phyloP scores from a whole-genome alignment of 2,113 vertebrate species.

The Patagioenas fasciata region DNA sequence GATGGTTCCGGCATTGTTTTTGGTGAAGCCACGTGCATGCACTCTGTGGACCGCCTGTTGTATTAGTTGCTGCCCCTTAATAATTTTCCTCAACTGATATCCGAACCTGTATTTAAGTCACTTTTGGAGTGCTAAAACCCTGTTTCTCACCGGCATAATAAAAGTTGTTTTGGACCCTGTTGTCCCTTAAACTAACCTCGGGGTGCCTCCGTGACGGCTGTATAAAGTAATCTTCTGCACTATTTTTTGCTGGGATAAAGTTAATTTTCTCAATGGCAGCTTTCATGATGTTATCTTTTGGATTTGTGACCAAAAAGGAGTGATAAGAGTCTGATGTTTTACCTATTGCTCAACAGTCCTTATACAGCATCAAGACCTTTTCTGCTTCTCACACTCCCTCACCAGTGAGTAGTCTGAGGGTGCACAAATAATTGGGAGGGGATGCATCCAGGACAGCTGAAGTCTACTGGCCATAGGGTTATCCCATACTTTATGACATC shows the following conservation, averaged over 20 bases:
- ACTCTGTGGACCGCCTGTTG: too few species aligned
- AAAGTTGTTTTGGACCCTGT: too few species aligned
- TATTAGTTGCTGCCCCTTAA: too few species aligned
- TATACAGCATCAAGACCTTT: background rate
- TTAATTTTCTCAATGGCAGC: background rate
- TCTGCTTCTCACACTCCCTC: background rate
- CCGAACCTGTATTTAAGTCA: too few species aligned
- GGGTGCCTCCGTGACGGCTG: too few species aligned
- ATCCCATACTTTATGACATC: too few species aligned
- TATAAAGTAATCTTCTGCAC: background rate
- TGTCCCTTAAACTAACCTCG: too few species aligned
- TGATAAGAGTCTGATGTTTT: background rate
- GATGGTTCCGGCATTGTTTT: too few species aligned
- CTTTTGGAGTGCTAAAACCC: too few species aligned
- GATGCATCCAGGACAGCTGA: background rate
- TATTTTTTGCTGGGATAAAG: background rate
- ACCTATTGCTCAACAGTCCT: background rate
- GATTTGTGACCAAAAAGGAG: background rate
- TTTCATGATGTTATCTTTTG: background rate
- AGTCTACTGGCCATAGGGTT: background rate
- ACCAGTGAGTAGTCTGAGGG: background rate
- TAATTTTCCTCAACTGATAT: too few species aligned
- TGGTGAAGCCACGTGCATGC: too few species aligned
- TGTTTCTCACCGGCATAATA: too few species aligned
- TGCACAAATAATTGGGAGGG: background rate